A percentile compares a stretch with the other conserved stretches of the same genome.
Evolutionary conservation across 1,140 invertebrate species (phyloP).

Genomic region (Adelges cooleyi): DNA sequence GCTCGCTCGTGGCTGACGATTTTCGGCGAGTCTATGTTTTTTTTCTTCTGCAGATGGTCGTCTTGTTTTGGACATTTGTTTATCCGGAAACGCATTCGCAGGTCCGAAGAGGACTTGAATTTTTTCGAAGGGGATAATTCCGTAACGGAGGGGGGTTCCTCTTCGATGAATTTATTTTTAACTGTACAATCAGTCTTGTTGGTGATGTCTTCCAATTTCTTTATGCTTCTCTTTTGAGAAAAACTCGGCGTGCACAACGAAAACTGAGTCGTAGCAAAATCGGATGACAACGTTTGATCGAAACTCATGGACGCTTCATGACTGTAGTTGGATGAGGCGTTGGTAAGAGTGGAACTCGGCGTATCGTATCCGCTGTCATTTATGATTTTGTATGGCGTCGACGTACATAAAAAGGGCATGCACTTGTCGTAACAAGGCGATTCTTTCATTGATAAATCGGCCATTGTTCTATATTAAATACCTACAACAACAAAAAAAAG

Average conservation of each 20-base stretch:
- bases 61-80: neutral
- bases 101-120: neutral
- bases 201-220: slow-evolving; percentile 1
- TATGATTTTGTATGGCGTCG: slow-evolving; percentile 28
- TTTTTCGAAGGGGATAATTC: slow-evolving; percentile 7
- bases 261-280: neutral
- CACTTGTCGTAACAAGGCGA: neutral
- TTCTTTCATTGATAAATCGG: slow-evolving; percentile 7
- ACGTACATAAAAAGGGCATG: neutral
- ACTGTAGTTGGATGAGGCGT: neutral
- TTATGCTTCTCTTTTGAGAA: neutral
- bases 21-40: neutral
- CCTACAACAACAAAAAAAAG: slow-evolving; percentile 1
- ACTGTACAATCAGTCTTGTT: neutral
- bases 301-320: slow-evolving; percentile 3
- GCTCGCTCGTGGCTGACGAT: neutral
- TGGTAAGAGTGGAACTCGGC: neutral
- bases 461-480: neutral
- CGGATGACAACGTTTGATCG: neutral
- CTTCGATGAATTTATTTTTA: neutral
- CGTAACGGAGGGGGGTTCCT: too few species aligned
- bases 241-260: neutral
- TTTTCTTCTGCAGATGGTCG: neutral
- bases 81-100: neutral
- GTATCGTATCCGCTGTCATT: slow-evolving; percentile 30